phyloP scores from a whole-genome alignment of 2,888 invertebrate genomes.

The Watsonalla binaria region DNA sequence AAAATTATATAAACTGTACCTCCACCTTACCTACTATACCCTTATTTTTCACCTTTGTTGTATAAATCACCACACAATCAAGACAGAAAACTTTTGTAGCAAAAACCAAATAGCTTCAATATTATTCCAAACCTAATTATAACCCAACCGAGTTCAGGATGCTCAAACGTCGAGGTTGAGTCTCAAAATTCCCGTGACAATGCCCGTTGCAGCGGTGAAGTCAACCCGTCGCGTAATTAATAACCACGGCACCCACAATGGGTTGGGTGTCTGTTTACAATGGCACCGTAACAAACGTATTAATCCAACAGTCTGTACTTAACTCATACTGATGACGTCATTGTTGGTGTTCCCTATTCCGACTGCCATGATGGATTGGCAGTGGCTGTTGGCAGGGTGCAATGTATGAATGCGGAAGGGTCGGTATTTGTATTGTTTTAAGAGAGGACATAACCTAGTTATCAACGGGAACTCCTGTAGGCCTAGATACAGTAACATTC shows the following conservation, averaged over 20 bases:
- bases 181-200: not conserved
- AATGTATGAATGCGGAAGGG: too few relatives aligned
- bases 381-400: not conserved
- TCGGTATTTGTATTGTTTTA: too few relatives aligned
- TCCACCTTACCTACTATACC: too few relatives aligned
- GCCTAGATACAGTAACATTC: too few relatives aligned
- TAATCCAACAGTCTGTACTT: conserved; percentile 17
- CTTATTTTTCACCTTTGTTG: too few relatives aligned
- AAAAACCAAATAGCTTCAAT: too few relatives aligned
- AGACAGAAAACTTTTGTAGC: too few relatives aligned
- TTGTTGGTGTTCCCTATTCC: conserved; percentile 9
- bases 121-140: too few relatives aligned
- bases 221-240: conserved; percentile 2
- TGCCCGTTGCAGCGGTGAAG: not conserved
- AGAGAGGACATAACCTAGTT: too few relatives aligned
- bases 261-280: conserved; percentile 2
- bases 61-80: too few relatives aligned
- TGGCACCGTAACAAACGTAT: conserved; percentile 19
- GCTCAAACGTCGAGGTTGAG: not conserved
- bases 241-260: not conserved
- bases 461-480: too few relatives aligned
- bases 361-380: conserved; percentile 1
- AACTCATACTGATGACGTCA: conserved; percentile 19
- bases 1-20: too few relatives aligned
- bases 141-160: not conserved